A percentile compares a stretch with the other conserved stretches of the same genome.
phyloP scores from a whole-genome alignment of 1,140 invertebrate genomes.

The Ganaspis sp. region DNA sequence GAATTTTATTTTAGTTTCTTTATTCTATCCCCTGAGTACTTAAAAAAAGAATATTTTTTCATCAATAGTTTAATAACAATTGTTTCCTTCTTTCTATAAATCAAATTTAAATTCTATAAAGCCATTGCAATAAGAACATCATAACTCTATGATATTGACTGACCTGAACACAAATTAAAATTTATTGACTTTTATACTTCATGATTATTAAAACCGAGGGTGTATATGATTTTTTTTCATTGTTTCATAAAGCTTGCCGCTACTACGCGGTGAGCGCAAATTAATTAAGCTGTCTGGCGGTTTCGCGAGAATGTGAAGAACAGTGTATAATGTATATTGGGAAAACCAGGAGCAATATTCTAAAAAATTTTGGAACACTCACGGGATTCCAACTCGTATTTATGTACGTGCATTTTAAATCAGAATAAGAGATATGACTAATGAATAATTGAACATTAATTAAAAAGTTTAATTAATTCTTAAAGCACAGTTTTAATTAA shows the following conservation, averaged over 20 bases:
- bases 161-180: neutral
- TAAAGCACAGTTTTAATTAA: neutral
- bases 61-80: no score
- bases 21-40: no score
- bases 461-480: neutral
- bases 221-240: neutral
- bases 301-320: neutral
- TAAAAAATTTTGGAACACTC: neutral
- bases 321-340: neutral
- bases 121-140: no score
- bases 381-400: neutral
- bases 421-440: neutral
- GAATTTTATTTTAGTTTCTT: no score
- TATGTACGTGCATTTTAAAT: neutral
- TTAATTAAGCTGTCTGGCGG: conserved; percentile 16
- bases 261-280: neutral
- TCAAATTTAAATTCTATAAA: no score
- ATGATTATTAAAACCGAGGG: neutral
- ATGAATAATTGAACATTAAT: neutral
- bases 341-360: neutral
- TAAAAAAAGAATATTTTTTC: no score
- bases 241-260: neutral
- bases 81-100: no score
- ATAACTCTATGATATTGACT: neutral
- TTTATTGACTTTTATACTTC: neutral